phyloP scores from a whole-genome alignment of 1,140 invertebrate genomes.

The Caerostris darwini region DNA sequence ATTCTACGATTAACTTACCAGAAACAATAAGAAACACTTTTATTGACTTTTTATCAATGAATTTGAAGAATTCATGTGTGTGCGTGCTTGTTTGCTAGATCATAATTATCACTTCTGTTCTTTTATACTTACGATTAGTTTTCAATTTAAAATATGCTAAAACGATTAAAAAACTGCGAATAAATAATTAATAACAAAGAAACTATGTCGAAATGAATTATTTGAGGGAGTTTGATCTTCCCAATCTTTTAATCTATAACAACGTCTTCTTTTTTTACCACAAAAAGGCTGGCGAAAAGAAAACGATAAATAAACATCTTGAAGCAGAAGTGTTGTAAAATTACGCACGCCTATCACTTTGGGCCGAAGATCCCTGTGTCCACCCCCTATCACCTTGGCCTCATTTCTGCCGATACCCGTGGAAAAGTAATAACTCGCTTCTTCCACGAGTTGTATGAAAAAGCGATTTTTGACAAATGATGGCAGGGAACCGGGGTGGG shows the following conservation, averaged over 20 bases:
- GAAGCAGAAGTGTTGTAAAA: neutral
- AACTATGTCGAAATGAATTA: neutral
- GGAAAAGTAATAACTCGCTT: constrained; percentile 14
- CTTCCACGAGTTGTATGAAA: neutral
- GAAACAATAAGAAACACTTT: too few species aligned
- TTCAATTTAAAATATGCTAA: neutral
- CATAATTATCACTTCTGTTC: too few species aligned
- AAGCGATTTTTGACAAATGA: constrained; percentile 59
- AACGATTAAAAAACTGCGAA: neutral
- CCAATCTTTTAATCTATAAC: neutral
- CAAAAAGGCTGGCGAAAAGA: neutral
- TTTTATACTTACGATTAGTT: too few species aligned
- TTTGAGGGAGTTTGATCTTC: neutral
- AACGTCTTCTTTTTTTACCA: neutral
- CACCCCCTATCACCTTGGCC: constrained; percentile 16
- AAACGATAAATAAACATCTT: constrained; percentile 13
- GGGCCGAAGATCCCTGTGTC: neutral
- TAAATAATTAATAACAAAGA: neutral
- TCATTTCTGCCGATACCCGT: constrained; percentile 1
- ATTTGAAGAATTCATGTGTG: too few species aligned
- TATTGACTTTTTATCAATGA: too few species aligned
- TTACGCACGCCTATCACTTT: constrained; percentile 3
- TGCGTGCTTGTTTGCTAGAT: too few species aligned
- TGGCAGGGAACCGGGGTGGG: neutral
- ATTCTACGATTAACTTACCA: too few species aligned